These are phyloP conservation scores for Eristalinus sepulchralis DNA, from an alignment of 2,888 invertebrate species.

Conservation along the genomic window DNA sequence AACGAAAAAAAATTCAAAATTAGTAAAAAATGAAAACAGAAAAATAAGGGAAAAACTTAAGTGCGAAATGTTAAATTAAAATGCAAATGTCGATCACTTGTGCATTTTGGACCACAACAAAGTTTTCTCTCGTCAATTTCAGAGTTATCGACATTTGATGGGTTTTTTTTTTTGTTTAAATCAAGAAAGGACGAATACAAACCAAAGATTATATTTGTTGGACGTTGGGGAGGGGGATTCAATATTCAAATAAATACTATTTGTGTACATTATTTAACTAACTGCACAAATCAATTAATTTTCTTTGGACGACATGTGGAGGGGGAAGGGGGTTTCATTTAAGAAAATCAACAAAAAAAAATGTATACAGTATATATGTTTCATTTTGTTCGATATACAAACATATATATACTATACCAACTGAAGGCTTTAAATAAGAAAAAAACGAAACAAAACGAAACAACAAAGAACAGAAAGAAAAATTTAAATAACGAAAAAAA, in stretches of 20 bases:
- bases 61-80: constrained; percentile 54
- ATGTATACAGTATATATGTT: constrained; percentile 15
- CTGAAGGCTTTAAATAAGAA: constrained; percentile 66
- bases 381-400: not conserved
- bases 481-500: constrained; percentile 40
- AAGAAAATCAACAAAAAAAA: not conserved
- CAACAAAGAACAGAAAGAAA: constrained; percentile 78
- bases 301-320: not conserved
- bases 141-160: constrained; percentile 1
- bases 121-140: constrained; percentile 22
- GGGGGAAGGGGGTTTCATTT: no score
- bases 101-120: constrained; percentile 1
- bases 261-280: constrained; percentile 38
- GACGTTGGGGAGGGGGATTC: not conserved
- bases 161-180: not conserved
- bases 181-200: constrained; percentile 12
- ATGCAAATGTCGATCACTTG: constrained; percentile 35
- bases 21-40: constrained; percentile 56
- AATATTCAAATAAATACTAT: constrained; percentile 5
- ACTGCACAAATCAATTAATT: constrained; percentile 38
- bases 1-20: constrained; percentile 45
- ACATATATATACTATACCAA: constrained; percentile 20
- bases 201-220: constrained; percentile 20
- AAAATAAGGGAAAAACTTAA: constrained; percentile 64
- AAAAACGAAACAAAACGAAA: constrained; percentile 62